Evolutionary conservation across 2,888 invertebrate species (phyloP), one percentile per base, ranked within the genome.

Genomic region (Drosophila prolongata): DNA sequence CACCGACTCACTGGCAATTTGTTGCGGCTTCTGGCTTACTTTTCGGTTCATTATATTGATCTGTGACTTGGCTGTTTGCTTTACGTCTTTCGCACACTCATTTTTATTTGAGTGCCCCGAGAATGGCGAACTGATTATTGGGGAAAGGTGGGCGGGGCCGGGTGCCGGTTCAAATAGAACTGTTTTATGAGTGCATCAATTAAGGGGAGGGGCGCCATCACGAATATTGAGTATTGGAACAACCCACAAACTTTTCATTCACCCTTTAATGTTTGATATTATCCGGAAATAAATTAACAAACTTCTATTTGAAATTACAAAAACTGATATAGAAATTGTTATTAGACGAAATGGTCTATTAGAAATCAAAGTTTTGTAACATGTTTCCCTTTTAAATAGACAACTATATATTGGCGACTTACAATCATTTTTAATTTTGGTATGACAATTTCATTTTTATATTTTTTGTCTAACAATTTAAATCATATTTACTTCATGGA

Each of bases 31-130:
- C 77, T 57, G 56, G 68, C 68, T 72, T 70, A 68, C 60, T 66
- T 73, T 73, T 61, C 52, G 35, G 68, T 69, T 75, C 57, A 69
- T 81, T 75, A 66, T 65, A 58, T 73, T 54, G 74, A 72, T 74
- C 57, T 74, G 49, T 65, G 66, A 44, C 55, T 47, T 24, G 66
- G 43, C 38, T 46, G 47, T 57, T 66, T 59, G 54, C 34, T 57
- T 24, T 49, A 50, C 56, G 75, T 49, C 66, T 70, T 62, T 64
- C 64, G 77, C 61, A 46, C 60, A 49, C 52, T 79, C 70, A 70
- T 75, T 66, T 62, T 57, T 77, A 54, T 66, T 68, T 59, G 66
- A 65, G 56, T 47, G 59, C 34, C 56, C 46, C 59, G 16, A 50
- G 42, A 19, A 37, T 37, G 30, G 8, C 9, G 37, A 38, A 38